Conservation (phyloP, 2,113 vertebrate species). For the Pterocles burchelli region DNA sequence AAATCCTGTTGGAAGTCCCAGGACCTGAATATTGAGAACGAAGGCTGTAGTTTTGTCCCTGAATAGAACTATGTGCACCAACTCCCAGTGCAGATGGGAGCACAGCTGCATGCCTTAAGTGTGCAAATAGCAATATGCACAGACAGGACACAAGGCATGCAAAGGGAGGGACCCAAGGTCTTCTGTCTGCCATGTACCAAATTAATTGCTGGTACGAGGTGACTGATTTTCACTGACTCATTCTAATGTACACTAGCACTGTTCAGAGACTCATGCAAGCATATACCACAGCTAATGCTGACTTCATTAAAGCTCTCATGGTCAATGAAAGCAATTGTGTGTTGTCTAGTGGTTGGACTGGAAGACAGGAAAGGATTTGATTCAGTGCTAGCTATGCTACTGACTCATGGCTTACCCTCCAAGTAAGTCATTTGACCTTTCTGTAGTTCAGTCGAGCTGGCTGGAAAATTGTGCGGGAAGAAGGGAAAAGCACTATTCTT, state of each 20-base stretch:
- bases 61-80: not conserved
- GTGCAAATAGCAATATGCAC: not conserved
- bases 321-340: slow-evolving; percentile 18
- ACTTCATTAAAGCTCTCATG: slow-evolving; percentile 16
- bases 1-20: not conserved
- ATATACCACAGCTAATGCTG: not conserved
- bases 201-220: not conserved
- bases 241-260: not conserved
- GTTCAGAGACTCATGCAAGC: not conserved
- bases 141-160: not conserved
- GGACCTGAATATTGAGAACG: rapidly evolving
- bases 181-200: not conserved
- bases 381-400: slow-evolving; percentile 27
- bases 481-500: slow-evolving; percentile 47
- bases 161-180: not conserved
- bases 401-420: slow-evolving; percentile 69
- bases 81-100: not conserved
- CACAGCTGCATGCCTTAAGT: not conserved
- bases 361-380: slow-evolving; percentile 45
- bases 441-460: slow-evolving; percentile 44
- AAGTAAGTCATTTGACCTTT: slow-evolving; percentile 72
- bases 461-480: slow-evolving; percentile 53
- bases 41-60: not conserved
- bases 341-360: slow-evolving; percentile 32
- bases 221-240: not conserved